Base-by-base conservation (phyloP, 2,888 invertebrate species). In the Drosophila ezoana region DNA sequence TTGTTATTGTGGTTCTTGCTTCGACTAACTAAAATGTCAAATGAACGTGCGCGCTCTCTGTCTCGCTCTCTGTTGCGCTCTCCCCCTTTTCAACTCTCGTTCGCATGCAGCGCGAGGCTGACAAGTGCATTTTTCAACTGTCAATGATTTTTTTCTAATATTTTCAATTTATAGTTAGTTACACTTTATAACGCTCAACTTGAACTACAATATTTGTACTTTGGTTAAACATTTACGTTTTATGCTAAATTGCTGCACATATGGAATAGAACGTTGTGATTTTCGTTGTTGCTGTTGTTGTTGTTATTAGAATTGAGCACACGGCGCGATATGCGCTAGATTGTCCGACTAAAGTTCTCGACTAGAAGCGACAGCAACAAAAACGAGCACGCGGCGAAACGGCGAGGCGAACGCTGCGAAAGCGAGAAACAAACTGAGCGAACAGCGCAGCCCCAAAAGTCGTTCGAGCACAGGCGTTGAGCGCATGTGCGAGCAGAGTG, bases 221-320 rank as follows among this genome's bases (percentile, higher is more conserved):
- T 59, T 57, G 48, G 45, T 43, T 65, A 52, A 49, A 61, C 48
- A 49, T 72, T 75, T 72, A 68, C 53, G 54, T 68, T 70, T 72
- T 72, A 65, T 54, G 65, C 62, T 62, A 58, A 74, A 74, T 70
- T 62, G 72, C 54, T 81, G 76, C 79, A 81, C 85, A 84, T 84
- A 79, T 84, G 86, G 74, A 64, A 68, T 44, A 49, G 48, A 52
- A 65, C 53, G 18, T 64, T 57, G 60, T 13, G 51, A 59, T 35
- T 56, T n/a, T 65, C 44, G 60, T 52, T 71, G 52, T 57, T 60
- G 32, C 45, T 76, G 51, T 59, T 63, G 45, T 59, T 63, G 45
- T 54, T 11, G 44, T 61, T 44, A 43, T 23, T 14, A 28, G 64
- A 81, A 84, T 85, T 72, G 60, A 77, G 80, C 83, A 81, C 75